Base-by-base conservation (phyloP, 2,113 vertebrate species). In the Tragulus kanchil region DNA sequence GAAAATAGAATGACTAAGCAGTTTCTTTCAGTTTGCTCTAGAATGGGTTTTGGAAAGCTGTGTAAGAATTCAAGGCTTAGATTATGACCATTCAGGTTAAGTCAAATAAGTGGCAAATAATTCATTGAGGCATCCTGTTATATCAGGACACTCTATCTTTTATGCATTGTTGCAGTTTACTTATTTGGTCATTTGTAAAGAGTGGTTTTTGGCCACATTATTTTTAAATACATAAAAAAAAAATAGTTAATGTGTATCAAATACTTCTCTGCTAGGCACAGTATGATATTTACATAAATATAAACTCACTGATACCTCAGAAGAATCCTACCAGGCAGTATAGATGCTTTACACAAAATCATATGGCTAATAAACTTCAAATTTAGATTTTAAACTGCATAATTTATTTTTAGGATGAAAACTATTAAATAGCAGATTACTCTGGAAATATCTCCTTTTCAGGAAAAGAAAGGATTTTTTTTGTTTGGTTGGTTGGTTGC, bases 1-100 rank as follows among this genome's bases (percentile, higher is more conserved):
- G 36, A 54, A 36, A 36, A 36, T 36, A 36, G 89, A 85, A 84
- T 65, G 36, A 45, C 58, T 79, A 89, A 77, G 59, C 56, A 90
- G 8, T 88, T 95, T 56, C 15, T 92, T 82, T 78, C 21, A 3
- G 2, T 89, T 97, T 91, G 15, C 3, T 92, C 16, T 26, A 58
- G 45, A 62, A n/a, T 56, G 59, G 26, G 52, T 85, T 89, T 90
- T 95, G 48, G 45, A 71, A 96, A 90, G 5, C 42, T 75, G 42
- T 79, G 23, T 88, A 79, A 21, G 21, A 78, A 86, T 94, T 92
- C 81, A 94, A 86, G 23, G 21, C 17, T 85, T 42, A 21, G 31
- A 26, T 59, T 91, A 8, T 69, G 71, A 75, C 3, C 25, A 67
- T 73, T 78, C 65, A 85, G 25, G 83, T 25, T 50, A 71, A 86